These are phyloP conservation scores for Microcebus ravelobensis DNA, from an alignment of 2,113 vertebrate genomes.

Conservation along the genomic window DNA sequence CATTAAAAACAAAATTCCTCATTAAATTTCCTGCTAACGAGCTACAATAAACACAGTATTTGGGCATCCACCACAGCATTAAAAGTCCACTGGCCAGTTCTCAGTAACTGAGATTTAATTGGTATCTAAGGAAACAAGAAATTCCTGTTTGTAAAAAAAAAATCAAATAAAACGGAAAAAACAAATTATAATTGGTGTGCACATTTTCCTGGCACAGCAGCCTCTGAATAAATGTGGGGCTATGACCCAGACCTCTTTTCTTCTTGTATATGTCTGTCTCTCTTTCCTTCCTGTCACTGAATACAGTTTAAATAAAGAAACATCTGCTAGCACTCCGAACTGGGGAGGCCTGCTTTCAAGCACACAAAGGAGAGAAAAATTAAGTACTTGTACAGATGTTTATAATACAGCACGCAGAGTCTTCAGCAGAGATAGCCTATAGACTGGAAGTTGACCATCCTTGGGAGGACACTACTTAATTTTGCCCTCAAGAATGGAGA, in stretches of 20 bases:
- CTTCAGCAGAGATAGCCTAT: background rate
- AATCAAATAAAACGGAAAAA: constrained; percentile 74
- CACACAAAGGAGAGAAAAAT: constrained; percentile 53
- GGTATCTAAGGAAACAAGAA: constrained; percentile 80
- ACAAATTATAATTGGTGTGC: constrained; percentile 60
- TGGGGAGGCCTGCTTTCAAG: constrained; percentile 33
- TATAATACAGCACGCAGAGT: background rate
- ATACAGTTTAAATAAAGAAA: constrained; percentile 81
- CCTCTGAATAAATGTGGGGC: constrained; percentile 57
- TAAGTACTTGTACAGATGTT: constrained; percentile 49
- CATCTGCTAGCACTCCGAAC: constrained; percentile 69
- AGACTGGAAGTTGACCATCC: background rate
- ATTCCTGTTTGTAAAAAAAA: constrained; percentile 80
- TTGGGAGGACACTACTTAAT: constrained; percentile 23
- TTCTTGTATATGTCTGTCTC: constrained; percentile 60
- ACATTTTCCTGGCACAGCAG: constrained; percentile 71
- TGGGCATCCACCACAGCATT: constrained; percentile 39
- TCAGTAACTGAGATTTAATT: constrained; percentile 77
- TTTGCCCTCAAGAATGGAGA: constrained; percentile 33
- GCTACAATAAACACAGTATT: constrained; percentile 55
- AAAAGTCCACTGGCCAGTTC: constrained; percentile 56
- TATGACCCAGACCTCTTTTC: constrained; percentile 79
- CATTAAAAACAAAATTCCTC: constrained; percentile 75
- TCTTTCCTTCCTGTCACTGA: constrained; percentile 75
- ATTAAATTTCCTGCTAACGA: constrained; percentile 74